Conservation (phyloP, 2,797 vertebrate genomes). For the Crocodylus rhombifer region DNA sequence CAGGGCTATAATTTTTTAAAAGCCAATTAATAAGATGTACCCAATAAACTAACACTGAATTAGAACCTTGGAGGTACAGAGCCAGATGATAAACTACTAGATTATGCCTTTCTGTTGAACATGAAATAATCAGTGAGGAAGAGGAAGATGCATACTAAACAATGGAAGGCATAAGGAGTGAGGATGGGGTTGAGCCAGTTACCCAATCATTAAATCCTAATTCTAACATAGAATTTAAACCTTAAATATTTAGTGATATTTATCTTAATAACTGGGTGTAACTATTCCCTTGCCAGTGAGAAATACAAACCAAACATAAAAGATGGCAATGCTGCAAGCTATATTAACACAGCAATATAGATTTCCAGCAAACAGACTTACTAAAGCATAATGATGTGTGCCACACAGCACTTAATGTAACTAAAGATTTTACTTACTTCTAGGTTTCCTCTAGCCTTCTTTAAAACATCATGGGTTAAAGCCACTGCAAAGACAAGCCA, state of each 20-base stretch:
- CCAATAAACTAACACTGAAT: not conserved
- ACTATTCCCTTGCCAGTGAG: not conserved
- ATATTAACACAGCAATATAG: not conserved
- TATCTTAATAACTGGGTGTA: not conserved
- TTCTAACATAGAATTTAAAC: not conserved
- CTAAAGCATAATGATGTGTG: not conserved
- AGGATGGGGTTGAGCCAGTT: not conserved
- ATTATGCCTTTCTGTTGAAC: conserved; percentile 12
- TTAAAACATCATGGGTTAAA: conserved; percentile 91
- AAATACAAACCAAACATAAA: conserved; percentile 2
- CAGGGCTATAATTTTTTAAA: not conserved
- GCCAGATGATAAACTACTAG: not conserved
- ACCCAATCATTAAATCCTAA: conserved; percentile 22
- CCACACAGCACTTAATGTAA: not conserved
- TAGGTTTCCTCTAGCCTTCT: conserved; percentile 93
- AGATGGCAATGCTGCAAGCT: conserved; percentile 30
- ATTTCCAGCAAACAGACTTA: not conserved
- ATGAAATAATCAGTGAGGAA: not conserved
- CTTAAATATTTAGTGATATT: conserved; percentile 15
- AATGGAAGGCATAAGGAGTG: not conserved
- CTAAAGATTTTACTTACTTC: conserved; percentile 84
- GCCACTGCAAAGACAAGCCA: conserved; percentile 82
- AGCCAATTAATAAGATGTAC: not conserved
- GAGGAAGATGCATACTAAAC: conserved; percentile 9
- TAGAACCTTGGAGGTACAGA: not conserved